A percentile compares a stretch with the other conserved stretches of the same genome.
Conservation (phyloP, 2,888 invertebrate genomes). For the Callyntrura sp. region DNA sequence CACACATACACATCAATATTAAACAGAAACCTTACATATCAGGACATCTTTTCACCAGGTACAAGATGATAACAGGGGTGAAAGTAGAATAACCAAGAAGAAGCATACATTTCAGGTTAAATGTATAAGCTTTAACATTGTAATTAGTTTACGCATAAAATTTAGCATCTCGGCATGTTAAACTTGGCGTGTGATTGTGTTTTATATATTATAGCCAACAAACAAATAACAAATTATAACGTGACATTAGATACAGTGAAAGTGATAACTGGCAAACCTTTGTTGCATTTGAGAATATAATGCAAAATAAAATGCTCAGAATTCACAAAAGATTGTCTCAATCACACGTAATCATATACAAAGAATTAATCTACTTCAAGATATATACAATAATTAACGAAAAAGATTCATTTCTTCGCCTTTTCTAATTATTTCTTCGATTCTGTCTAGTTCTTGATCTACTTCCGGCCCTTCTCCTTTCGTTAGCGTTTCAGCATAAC, state of each 20-base stretch:
- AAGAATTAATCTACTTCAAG: background rate
- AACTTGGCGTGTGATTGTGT: too few relatives aligned
- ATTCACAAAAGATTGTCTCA: background rate
- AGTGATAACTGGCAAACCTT: background rate
- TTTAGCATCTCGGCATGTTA: background rate
- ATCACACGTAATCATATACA: background rate
- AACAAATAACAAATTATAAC: background rate
- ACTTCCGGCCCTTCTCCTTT: conserved; percentile 73
- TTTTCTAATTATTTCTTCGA: conserved; percentile 79
- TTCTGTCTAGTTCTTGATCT: conserved; percentile 77
- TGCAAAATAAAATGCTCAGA: background rate
- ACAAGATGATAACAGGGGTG: conserved; percentile 18
- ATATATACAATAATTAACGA: background rate
- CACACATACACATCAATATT: too few relatives aligned
- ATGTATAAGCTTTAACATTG: too few relatives aligned
- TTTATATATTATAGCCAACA: too few relatives aligned
- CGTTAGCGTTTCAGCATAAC: conserved; percentile 70
- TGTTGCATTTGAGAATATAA: background rate
- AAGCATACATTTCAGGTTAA: too few relatives aligned
- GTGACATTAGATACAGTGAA: background rate
- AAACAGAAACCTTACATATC: too few relatives aligned
- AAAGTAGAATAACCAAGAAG: background rate
- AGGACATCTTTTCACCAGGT: conserved; percentile 46
- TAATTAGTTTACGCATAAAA: background rate
- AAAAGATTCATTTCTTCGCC: conserved; percentile 79